Percentiles rank a stretch among this genome's conserved stretches.
phyloP scores from a whole-genome alignment of 2,888 invertebrate species.

The Dichetophora obliterata region DNA sequence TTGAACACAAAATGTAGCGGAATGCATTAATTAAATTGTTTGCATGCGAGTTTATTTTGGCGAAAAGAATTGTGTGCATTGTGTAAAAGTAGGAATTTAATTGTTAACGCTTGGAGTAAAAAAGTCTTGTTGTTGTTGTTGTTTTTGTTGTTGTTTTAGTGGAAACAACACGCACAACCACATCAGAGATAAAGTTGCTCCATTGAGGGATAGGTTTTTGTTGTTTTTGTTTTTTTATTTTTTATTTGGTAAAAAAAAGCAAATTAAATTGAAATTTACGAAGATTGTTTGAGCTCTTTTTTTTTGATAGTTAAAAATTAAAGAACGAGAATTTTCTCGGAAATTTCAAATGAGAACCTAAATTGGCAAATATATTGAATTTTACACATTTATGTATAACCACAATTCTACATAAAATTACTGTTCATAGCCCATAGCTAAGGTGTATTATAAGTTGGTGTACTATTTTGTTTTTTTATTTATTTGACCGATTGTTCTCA shows the following conservation, averaged over 20 bases:
- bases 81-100: slow-evolving; percentile 7
- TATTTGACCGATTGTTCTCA: too few relatives aligned
- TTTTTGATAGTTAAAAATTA: too few relatives aligned
- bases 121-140: slow-evolving; percentile 6
- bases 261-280: not conserved
- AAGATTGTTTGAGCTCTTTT: too few relatives aligned
- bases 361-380: too few relatives aligned
- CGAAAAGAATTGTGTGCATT: not conserved
- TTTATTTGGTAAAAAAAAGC: not conserved
- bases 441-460: too few relatives aligned
- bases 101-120: not conserved
- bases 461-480: too few relatives aligned
- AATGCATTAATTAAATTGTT: slow-evolving; percentile 35
- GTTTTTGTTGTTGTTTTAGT: not conserved
- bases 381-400: too few relatives aligned
- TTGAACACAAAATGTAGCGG: slow-evolving; percentile 20
- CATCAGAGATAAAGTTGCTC: not conserved
- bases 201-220: not conserved
- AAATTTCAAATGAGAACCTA: too few relatives aligned
- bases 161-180: too few relatives aligned
- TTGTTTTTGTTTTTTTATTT: not conserved
- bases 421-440: too few relatives aligned
- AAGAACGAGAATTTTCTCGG: too few relatives aligned
- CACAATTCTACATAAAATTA: too few relatives aligned
- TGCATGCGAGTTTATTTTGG: not conserved